Evolutionary conservation across 2,797 vertebrate species (phyloP), one percentile per base, ranked within the genome.

Genomic region (Lophotriccus pileatus): DNA sequence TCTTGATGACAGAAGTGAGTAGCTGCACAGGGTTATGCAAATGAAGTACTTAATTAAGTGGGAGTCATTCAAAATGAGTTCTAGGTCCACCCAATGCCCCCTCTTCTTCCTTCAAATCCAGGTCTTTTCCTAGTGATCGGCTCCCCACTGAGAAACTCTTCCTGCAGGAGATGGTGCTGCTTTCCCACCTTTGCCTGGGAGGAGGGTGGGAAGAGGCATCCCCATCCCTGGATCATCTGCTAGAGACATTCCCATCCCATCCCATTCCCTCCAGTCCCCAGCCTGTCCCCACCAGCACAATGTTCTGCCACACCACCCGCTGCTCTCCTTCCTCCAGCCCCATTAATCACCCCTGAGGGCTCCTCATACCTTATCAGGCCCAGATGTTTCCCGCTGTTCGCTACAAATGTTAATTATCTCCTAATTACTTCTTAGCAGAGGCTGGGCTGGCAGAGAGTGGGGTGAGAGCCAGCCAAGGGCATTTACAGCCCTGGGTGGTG

Each of bases 401-500:
- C 94, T 97, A 96, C 97, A 97, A 97, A 97, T 96, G 96, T 97
- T 98, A 98, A 98, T 98, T 97, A 97, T 93, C 95, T 97, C 86
- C 96, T 98, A 98, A 98, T 98, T 95, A 96, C 95, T 95, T 95
- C 90, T 93, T 95, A 97, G 93, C 74, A 12, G 30, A 73, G 94
- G 80, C 88, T 68, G 66, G 28, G 24, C 93, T 97, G 95, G 95
- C 94, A 88, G 49, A 4, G 77, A 53, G 27, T 0, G 0, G 50
- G 88, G 73, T 17, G 32, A 94, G 95, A 76, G 70, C 66, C 78
- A 76, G 95, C 96, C 96, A 95, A 96, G 94, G 84, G 96, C 85
- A 69, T 67, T 76, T n/a, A 1, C 77, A 94, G 89, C 84, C 84
- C 59, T 12, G 9, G 84, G 83, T 36, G 80, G 58, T 18, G 64